Base-by-base conservation (phyloP, 2,797 vertebrate genomes). In the Hylomyscus alleni region DNA sequence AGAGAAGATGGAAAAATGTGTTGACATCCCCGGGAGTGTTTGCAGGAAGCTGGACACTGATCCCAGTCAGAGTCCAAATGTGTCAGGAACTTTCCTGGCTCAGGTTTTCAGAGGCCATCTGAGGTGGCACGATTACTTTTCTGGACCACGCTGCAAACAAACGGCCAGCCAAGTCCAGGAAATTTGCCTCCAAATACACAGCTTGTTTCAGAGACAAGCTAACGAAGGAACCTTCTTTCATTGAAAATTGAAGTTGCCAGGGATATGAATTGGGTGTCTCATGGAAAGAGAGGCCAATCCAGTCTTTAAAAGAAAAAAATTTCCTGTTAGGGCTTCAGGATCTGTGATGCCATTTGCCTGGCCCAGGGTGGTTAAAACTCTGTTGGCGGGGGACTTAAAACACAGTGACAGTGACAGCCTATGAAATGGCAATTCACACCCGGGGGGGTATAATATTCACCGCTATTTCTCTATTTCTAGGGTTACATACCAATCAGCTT, bases 1-100 rank as follows among this genome's bases (percentile, higher is more conserved):
- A 95, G 81, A 80, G 94, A 95, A 98, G 97, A 89, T 96, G 97
- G 95, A 97, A 98, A 98, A 97, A 90, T 94, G 91, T 97, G 93
- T 93, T 94, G 37, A 24, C 47, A 52, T 97, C 95, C 88, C 72
- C 29, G 82, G 40, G 89, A 88, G 90, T 96, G 96, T 80, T 95
- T 97, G 96, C 94, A 98, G 98, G 95, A 97, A 95, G 78, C 95
- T 67, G 91, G 96, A 97, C 96, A 94, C 96, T 96, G 96, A 97
- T 72, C 86, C 5, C 94, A 97, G 96, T 89, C 97, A 91, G 92
- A 97, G 50, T 52, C 47, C 76, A 96, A 97, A 93, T 98, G 97
- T 98, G 97, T 98, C 97, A 97, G 73, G 95, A 96, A 92, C 87
- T 80, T 96, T 95, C 95, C 95, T 97, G 97, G 96, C 90, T 96